phyloP scores from a whole-genome alignment of 1,140 invertebrate genomes.

The Himalopsyche phryganea region DNA sequence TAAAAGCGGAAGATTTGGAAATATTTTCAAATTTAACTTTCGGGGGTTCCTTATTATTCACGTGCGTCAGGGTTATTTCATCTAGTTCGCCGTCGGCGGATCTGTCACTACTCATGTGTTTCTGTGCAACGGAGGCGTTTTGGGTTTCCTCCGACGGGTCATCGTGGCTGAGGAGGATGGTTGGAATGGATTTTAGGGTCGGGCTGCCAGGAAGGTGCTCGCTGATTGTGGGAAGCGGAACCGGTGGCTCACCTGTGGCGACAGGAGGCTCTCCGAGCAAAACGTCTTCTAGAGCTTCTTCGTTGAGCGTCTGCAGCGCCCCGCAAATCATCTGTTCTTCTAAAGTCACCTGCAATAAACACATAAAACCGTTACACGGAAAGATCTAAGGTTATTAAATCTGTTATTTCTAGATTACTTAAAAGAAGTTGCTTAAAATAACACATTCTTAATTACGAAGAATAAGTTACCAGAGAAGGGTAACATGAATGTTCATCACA shows the following conservation, averaged over 20 bases:
- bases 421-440: too few species aligned
- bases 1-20: background rate
- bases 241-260: conserved; percentile 45
- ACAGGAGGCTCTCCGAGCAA: conserved; percentile 54
- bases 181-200: background rate
- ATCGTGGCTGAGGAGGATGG: conserved; percentile 8
- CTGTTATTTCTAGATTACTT: background rate
- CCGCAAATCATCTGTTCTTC: conserved; percentile 94
- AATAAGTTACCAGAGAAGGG: too few species aligned
- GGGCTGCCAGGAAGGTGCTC: conserved; percentile 32
- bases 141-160: background rate
- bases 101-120: background rate
- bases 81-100: conserved; percentile 8
- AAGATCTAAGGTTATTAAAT: too few species aligned
- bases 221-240: conserved; percentile 42
- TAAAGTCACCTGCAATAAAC: conserved; percentile 71
- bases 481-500: too few species aligned
- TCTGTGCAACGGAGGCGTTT: background rate
- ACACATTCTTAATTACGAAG: too few species aligned
- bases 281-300: conserved; percentile 87
- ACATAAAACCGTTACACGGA: too few species aligned
- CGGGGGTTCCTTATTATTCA: conserved; percentile 4
- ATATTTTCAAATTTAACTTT: conserved; percentile 20
- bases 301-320: conserved; percentile 84
- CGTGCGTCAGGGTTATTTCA: conserved; percentile 10